phyloP scores from a whole-genome alignment of 2,797 vertebrate genomes.

The Anabacerthia variegaticeps region DNA sequence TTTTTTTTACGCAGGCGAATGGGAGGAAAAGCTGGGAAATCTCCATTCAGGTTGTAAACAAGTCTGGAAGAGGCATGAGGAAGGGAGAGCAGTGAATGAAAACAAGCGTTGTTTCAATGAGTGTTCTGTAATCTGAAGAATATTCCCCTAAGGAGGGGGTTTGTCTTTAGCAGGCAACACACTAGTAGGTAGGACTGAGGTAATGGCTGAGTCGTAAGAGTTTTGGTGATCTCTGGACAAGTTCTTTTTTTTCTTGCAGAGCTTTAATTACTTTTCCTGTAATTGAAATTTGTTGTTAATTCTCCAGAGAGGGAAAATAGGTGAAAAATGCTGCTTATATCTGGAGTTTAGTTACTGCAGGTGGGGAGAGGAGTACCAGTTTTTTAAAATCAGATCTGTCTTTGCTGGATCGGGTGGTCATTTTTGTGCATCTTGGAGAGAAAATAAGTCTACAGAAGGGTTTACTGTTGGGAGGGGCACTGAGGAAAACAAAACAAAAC shows the following conservation, averaged over 20 bases:
- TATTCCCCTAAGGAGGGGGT: neutral
- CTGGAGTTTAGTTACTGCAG: neutral
- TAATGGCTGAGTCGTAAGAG: neutral
- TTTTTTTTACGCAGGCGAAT: rapidly evolving
- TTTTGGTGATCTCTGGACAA: neutral
- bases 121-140: neutral
- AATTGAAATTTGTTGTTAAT: neutral
- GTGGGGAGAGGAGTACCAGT: neutral
- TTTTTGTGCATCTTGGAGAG: neutral
- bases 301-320: neutral
- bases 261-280: neutral
- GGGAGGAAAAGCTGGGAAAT: neutral
- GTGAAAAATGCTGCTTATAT: neutral
- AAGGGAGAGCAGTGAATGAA: neutral
- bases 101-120: neutral
- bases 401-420: neutral
- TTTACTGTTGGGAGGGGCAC: neutral
- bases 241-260: neutral
- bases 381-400: neutral
- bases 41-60: slow-evolving; percentile 18
- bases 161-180: neutral
- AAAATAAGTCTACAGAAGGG: neutral
- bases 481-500: neutral
- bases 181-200: neutral
- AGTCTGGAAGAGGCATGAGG: neutral